Percentiles rank a stretch among this genome's conserved stretches.
These are phyloP conservation scores for Anagyrus pseudococci DNA, from an alignment of 2,888 invertebrate genomes.

Conservation along the genomic window DNA sequence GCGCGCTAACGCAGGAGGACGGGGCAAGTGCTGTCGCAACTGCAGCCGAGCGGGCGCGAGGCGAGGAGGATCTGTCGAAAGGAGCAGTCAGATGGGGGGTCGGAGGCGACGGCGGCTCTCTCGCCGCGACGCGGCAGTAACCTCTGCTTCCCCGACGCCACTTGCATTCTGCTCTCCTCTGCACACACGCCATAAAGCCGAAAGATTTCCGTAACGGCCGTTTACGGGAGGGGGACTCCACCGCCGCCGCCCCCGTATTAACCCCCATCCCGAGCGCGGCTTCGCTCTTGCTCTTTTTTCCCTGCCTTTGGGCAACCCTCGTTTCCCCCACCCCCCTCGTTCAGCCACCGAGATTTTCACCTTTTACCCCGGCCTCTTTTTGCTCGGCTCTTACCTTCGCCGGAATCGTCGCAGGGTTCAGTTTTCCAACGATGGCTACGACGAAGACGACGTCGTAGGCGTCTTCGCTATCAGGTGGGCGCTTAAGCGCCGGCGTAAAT, in stretches of 20 bases:
- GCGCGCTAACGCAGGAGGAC: no score
- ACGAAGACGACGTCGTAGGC: not conserved
- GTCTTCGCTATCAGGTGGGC: not conserved
- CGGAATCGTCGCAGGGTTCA: constrained; percentile 14
- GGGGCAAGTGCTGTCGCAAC: no score
- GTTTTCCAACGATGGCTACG: no score
- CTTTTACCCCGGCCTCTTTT: constrained; percentile 1
- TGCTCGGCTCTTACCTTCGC: not conserved
- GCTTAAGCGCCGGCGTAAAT: constrained; percentile 18
- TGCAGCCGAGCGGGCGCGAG: not conserved
- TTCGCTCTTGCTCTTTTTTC: no score
- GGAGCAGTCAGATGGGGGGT: constrained; percentile 13
- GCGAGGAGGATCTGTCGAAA: constrained; percentile 26
- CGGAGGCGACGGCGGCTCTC: not conserved
- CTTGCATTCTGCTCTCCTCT: no score
- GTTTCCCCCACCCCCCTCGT: constrained; percentile 10
- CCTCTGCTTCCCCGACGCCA: constrained; percentile 13
- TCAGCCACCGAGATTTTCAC: constrained; percentile 32
- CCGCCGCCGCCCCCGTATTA: no score
- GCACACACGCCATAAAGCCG: constrained; percentile 21
- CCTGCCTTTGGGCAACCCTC: constrained; percentile 14
- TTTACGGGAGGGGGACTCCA: no score
- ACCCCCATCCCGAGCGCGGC: no score
- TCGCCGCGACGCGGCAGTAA: no score
- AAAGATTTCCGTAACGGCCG: constrained; percentile 40